These are phyloP conservation scores for Tridacna crocea DNA, from an alignment of 2,888 invertebrate genomes.

Conservation along the genomic window DNA sequence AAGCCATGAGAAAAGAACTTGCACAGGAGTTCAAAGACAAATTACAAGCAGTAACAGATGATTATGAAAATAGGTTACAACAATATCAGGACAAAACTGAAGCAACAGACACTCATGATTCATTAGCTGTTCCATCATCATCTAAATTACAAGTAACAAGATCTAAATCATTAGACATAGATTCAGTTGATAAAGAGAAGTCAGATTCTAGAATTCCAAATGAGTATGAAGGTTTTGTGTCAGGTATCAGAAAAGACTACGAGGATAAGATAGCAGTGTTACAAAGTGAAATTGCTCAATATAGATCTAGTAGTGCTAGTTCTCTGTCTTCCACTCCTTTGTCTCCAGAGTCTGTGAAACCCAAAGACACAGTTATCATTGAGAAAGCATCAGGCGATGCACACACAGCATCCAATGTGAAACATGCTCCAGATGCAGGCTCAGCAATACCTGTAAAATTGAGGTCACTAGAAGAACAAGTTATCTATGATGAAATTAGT, in stretches of 20 bases:
- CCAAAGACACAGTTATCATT: conserved; percentile 9
- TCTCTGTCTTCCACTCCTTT: conserved; percentile 5
- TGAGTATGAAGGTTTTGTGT: conserved; percentile 62
- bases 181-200: conserved; percentile 34
- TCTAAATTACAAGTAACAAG: conserved; percentile 27
- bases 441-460: conserved; percentile 28
- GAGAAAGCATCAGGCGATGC: conserved; percentile 27
- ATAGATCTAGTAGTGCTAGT: conserved; percentile 40
- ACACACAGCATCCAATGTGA: conserved; percentile 6
- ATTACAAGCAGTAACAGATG: conserved; percentile 56
- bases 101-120: conserved; percentile 38
- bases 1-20: conserved; percentile 50
- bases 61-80: conserved; percentile 61
- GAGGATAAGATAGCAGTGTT: conserved; percentile 54
- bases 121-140: conserved; percentile 35
- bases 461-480: conserved; percentile 39
- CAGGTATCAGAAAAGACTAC: conserved; percentile 54
- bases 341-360: conserved; percentile 41
- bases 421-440: conserved; percentile 35
- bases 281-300: conserved; percentile 63
- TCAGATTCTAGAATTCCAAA: conserved; percentile 38
- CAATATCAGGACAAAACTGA: conserved; percentile 36
- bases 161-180: conserved; percentile 44
- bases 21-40: conserved; percentile 60
- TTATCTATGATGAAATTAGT: conserved; percentile 48